phyloP scores from a whole-genome alignment of 2,113 vertebrate genomes.

The Notarius lentiginosus region DNA sequence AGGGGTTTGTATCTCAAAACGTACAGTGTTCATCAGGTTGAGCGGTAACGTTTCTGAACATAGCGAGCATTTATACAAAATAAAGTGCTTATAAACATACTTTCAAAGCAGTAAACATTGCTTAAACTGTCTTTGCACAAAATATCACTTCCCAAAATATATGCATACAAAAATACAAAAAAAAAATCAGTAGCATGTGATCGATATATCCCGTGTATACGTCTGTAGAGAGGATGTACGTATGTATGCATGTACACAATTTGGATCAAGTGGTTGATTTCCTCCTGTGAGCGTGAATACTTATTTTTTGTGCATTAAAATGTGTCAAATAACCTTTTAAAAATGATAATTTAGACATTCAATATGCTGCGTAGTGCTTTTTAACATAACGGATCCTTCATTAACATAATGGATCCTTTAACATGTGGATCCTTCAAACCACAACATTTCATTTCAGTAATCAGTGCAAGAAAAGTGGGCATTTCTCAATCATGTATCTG shows the following conservation, averaged over 20 bases:
- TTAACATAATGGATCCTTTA: background rate
- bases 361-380: slow-evolving; percentile 42
- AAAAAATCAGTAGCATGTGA: slow-evolving; percentile 8
- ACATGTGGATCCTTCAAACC: slow-evolving; percentile 13
- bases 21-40: background rate
- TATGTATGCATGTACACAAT: background rate
- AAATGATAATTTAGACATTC: slow-evolving; percentile 40
- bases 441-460: slow-evolving; percentile 2
- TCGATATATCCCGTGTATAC: background rate
- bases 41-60: slow-evolving; percentile 23
- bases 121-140: slow-evolving; percentile 25
- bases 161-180: slow-evolving; percentile 23
- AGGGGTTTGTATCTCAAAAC: background rate
- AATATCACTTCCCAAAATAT: slow-evolving; percentile 8
- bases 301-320: background rate
- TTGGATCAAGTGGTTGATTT: background rate
- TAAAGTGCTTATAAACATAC: slow-evolving; percentile 72
- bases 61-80: slow-evolving; percentile 48
- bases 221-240: background rate
- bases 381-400: slow-evolving; percentile 20
- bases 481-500: background rate
- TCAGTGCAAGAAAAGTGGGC: background rate
- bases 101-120: slow-evolving; percentile 45
- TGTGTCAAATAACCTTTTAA: background rate
- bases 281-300: background rate